Percentiles rank a stretch among this genome's conserved stretches.
Evolutionary conservation across 2,888 invertebrate species (phyloP).

Genomic region (Doris montereyensis): DNA sequence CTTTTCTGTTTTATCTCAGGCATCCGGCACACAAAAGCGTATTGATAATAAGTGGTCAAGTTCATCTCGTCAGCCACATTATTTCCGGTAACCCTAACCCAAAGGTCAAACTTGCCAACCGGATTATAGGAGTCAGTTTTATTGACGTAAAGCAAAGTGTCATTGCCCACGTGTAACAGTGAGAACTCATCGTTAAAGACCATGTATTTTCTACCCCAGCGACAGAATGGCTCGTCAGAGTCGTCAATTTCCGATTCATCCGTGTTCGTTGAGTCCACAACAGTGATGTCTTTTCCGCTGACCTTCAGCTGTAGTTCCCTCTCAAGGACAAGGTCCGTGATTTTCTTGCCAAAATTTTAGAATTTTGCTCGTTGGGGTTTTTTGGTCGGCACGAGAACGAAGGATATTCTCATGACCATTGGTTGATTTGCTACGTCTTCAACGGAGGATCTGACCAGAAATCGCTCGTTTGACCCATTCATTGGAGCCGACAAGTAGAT

Average conservation of each 20-base stretch:
- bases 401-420: constrained; percentile 47
- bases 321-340: constrained; percentile 49
- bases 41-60: constrained; percentile 44
- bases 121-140: constrained; percentile 34
- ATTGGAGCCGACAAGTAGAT: constrained; percentile 28
- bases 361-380: too few species aligned
- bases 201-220: constrained; percentile 27
- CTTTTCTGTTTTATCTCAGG: constrained; percentile 53
- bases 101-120: constrained; percentile 58
- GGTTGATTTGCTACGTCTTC: background rate
- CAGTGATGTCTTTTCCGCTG: constrained; percentile 58
- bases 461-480: constrained; percentile 21
- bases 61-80: constrained; percentile 48
- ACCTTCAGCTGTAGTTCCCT: constrained; percentile 53
- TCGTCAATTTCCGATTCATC: constrained; percentile 43
- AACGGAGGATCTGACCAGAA: background rate
- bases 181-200: constrained; percentile 33
- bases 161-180: background rate
- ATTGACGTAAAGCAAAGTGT: constrained; percentile 30
- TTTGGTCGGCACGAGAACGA: constrained; percentile 53
- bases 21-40: constrained; percentile 60
- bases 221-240: constrained; percentile 33
- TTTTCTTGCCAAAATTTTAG: too few species aligned
- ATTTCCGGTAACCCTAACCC: constrained; percentile 51
- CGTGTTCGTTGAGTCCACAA: constrained; percentile 47